phyloP scores from a whole-genome alignment of 2,113 vertebrate genomes.

The Dryoscopus gambensis region DNA sequence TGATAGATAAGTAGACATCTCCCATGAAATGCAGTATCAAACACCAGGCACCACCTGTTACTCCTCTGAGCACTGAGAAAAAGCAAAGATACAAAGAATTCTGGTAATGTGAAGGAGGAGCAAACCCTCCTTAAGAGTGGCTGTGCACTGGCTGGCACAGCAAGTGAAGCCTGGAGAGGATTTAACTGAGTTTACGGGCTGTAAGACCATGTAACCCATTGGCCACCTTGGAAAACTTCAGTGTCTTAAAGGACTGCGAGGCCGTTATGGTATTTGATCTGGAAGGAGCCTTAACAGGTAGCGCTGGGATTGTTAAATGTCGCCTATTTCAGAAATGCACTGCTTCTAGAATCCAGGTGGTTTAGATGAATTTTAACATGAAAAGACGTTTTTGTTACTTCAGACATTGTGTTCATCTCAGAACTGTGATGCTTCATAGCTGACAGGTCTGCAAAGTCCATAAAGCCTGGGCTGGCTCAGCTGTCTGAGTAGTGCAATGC shows the following conservation, averaged over 20 bases:
- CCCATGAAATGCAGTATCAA: neutral
- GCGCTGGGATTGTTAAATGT: neutral
- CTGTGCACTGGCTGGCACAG: neutral
- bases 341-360: neutral
- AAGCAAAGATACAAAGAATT: slow-evolving; percentile 7
- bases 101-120: neutral
- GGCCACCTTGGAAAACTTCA: neutral
- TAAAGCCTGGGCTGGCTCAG: neutral
- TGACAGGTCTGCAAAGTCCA: neutral
- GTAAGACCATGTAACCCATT: neutral
- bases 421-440: neutral
- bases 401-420: neutral
- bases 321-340: neutral
- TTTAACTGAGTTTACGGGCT: neutral
- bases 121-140: neutral
- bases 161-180: neutral
- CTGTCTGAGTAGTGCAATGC: neutral
- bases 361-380: neutral
- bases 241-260: neutral
- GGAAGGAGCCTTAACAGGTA: neutral
- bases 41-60: slow-evolving; percentile 58
- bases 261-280: neutral
- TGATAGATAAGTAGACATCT: slow-evolving; percentile 5
- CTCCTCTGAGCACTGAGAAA: neutral
- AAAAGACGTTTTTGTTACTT: neutral